Percentiles rank a stretch among this genome's conserved stretches.
Conservation (phyloP, 1,140 invertebrate species). For the Drosophila orena region DNA sequence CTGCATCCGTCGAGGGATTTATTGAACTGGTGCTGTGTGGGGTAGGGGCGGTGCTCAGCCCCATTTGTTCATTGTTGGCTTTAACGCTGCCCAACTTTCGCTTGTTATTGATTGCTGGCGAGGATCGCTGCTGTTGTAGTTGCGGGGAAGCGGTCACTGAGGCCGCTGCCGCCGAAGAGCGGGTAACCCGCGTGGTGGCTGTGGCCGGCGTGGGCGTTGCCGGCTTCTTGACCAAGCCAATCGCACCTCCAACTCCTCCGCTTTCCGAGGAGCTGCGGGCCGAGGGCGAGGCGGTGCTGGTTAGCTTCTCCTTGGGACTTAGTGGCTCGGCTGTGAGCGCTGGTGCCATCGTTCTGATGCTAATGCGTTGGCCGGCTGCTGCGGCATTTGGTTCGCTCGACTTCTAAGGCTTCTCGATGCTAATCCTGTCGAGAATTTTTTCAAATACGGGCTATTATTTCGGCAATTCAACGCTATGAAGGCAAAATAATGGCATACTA, state of each 20-base stretch:
- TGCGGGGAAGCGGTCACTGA: slow-evolving; percentile 14
- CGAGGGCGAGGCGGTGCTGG: slow-evolving; percentile 66
- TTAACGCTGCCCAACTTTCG: slow-evolving; percentile 24
- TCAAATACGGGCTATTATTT: slow-evolving; percentile 28
- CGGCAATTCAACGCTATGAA: slow-evolving; percentile 8
- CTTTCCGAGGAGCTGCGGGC: slow-evolving; percentile 55
- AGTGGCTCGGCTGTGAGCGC: slow-evolving; percentile 86
- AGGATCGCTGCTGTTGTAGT: slow-evolving; percentile 9
- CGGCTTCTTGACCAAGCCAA: slow-evolving; percentile 48
- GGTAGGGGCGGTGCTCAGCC: slow-evolving; percentile 66
- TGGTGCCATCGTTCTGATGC: slow-evolving; percentile 86
- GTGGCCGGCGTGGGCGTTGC: slow-evolving; percentile 39
- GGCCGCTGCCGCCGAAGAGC: slow-evolving; percentile 59
- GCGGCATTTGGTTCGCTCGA: slow-evolving; percentile 34
- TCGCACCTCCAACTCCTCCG: slow-evolving; percentile 13
- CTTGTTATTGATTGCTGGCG: slow-evolving; percentile 22
- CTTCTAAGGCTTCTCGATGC: slow-evolving; percentile 8
- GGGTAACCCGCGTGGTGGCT: slow-evolving; percentile 68
- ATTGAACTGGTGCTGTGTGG: slow-evolving; percentile 44
- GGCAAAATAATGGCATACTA: slow-evolving; percentile 23
- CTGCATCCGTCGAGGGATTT: slow-evolving; percentile 9
- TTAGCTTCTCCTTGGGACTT: slow-evolving; percentile 81
- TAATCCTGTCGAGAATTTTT: slow-evolving; percentile 31
- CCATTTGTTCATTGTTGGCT: slow-evolving; percentile 69
- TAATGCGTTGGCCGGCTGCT: slow-evolving; percentile 8